phyloP scores from a whole-genome alignment of 2,888 invertebrate genomes.

The Caradrina kadenii region DNA sequence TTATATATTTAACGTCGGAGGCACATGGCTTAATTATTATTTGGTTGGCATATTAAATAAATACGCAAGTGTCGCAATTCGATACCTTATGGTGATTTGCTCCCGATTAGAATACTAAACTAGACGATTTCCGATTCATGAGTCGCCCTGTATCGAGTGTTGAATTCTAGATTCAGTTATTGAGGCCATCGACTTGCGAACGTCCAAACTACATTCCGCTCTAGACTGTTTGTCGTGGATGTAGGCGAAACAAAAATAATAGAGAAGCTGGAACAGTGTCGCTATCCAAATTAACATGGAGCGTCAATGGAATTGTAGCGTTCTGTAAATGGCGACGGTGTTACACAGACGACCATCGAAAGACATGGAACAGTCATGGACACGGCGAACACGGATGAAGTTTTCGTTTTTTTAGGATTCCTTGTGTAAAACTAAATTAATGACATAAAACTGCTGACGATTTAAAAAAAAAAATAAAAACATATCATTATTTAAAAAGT shows the following conservation, averaged over 20 bases:
- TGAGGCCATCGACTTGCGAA: slow-evolving; percentile 33
- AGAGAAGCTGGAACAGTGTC: slow-evolving; percentile 17
- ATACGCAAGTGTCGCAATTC: slow-evolving; percentile 31
- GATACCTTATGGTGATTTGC: slow-evolving; percentile 34
- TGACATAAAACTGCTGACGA: slow-evolving; percentile 5
- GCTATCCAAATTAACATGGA: slow-evolving; percentile 52
- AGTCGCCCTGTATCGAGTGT: slow-evolving; percentile 24
- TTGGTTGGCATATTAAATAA: slow-evolving; percentile 16
- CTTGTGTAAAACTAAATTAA: slow-evolving; percentile 1
- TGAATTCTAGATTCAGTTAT: slow-evolving; percentile 37
- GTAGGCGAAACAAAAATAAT: slow-evolving; percentile 28
- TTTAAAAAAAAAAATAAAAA: background rate
- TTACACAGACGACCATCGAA: slow-evolving; percentile 66
- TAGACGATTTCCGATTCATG: slow-evolving; percentile 45
- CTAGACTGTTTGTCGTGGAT: slow-evolving; percentile 19
- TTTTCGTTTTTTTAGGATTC: slow-evolving; percentile 67
- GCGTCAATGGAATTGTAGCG: slow-evolving; percentile 39
- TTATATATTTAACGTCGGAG: background rate
- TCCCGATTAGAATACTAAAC: slow-evolving; percentile 44
- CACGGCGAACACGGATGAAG: slow-evolving; percentile 67
- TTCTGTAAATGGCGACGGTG: slow-evolving; percentile 60
- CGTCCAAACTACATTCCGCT: slow-evolving; percentile 27
- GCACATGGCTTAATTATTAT: slow-evolving; percentile 9
- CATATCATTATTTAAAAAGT: background rate
- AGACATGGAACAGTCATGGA: slow-evolving; percentile 66